A percentile compares a stretch with the other conserved stretches of the same genome.
Evolutionary conservation across 2,888 invertebrate genomes (phyloP).

Genomic region (Autographa pulchrina): DNA sequence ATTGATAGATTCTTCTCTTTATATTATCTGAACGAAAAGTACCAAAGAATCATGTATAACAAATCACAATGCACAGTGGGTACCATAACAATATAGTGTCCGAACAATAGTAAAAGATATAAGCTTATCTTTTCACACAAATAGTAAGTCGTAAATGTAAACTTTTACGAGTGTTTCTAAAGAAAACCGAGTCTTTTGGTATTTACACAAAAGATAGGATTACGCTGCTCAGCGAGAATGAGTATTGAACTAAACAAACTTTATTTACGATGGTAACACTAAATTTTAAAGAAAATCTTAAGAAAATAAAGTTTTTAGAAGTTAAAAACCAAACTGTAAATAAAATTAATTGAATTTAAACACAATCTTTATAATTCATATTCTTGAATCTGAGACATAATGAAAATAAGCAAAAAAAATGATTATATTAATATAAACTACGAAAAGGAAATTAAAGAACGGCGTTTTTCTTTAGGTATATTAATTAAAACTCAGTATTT

Average conservation of each 20-base stretch:
- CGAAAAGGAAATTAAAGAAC: not conserved
- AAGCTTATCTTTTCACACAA: constrained; percentile 52
- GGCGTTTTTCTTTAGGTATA: not conserved
- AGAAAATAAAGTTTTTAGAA: not conserved
- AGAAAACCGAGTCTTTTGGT: constrained; percentile 46
- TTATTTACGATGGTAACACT: not conserved
- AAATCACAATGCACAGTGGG: constrained; percentile 13
- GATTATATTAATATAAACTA: not conserved
- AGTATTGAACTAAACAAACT: constrained; percentile 30
- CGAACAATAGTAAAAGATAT: constrained; percentile 40
- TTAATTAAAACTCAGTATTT: not conserved
- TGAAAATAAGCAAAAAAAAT: not conserved
- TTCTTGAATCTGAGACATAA: not conserved
- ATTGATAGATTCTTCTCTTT: not conserved
- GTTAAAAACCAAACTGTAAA: not conserved
- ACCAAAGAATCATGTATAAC: not conserved
- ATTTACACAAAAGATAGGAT: constrained; percentile 42
- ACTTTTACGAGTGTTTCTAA: constrained; percentile 55
- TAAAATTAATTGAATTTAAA: constrained; percentile 1
- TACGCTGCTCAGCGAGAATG: constrained; percentile 18
- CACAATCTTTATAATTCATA: not conserved
- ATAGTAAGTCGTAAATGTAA: constrained; percentile 49
- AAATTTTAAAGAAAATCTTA: not conserved
- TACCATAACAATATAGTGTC: constrained; percentile 35
- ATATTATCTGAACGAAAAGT: not conserved